Percentiles rank a stretch among this genome's conserved stretches.
Conservation (phyloP, 2,888 invertebrate genomes). For the Clistopyga incitator region DNA sequence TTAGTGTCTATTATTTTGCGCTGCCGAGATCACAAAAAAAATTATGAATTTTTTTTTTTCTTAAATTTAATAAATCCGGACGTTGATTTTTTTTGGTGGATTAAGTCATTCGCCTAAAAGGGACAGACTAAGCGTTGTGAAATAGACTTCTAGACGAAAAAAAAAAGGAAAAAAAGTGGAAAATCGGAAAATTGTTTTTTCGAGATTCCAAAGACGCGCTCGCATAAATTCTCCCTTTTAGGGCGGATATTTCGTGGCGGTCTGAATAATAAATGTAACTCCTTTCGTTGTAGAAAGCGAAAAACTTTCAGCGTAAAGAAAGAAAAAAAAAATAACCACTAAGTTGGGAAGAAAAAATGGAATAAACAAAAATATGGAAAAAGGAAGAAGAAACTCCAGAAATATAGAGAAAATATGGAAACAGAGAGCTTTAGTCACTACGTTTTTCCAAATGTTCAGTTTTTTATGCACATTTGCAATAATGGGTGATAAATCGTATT, state of each 20-base stretch:
- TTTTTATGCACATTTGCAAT: slow-evolving; percentile 24
- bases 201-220: neutral
- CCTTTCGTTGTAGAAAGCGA: slow-evolving; percentile 15
- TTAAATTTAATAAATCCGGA: too few species aligned
- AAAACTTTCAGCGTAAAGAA: neutral
- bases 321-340: neutral
- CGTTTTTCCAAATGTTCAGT: slow-evolving; percentile 10
- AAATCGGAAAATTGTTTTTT: neutral
- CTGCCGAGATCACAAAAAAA: too few species aligned
- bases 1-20: too few species aligned
- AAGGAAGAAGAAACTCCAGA: neutral
- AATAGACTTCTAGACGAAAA: neutral
- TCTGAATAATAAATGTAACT: neutral
- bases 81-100: too few species aligned
- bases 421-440: neutral
- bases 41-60: too few species aligned
- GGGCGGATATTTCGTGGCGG: neutral
- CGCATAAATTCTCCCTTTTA: neutral
- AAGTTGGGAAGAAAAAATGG: neutral
- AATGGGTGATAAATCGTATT: slow-evolving; percentile 16
- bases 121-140: neutral
- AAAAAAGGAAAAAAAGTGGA: neutral
- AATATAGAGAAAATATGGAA: neutral
- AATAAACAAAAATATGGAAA: neutral
- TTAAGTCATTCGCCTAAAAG: neutral